Evolutionary conservation across 2,797 vertebrate species (phyloP), one percentile per base, ranked within the genome.

Genomic region (Prunella strophiata): DNA sequence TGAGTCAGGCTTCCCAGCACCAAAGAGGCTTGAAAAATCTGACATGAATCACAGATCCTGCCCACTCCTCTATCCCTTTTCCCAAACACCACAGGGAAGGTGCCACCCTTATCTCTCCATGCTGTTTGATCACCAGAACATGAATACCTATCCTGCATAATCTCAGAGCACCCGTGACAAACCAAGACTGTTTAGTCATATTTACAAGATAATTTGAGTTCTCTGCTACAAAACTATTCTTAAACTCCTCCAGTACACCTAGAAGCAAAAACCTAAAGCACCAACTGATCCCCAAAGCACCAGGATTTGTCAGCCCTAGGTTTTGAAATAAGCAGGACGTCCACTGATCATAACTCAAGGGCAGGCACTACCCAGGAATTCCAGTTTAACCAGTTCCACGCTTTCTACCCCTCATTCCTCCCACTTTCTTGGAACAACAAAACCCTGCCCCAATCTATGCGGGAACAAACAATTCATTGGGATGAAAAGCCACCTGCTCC

Each of bases 311-410:
- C 85, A 87, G 66, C 27, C 72, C 42, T 25, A 20, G 85, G 76
- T 88, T 94, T 78, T 72, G 58, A 81, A 88, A n/a, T 0, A 4
- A 88, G 80, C 70, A 88, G 61, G 55, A 91, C 75, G 57, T 76
- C 1, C 1, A 3, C 34, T 79, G 75, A 77, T 89, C 38, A 20
- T 32, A 75, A 74, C 58, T 65, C 83, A 79, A 87, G 85, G 88
- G 80, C 74, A 66, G 21, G 51, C n/a, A 25, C 11, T 32, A 91
- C 40, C 73, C 2, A 1, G 83, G 71, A 91, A 94, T 97, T 97
- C 95, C 86, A 92, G 95, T 93, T 71, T 67, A 86, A 91, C 95
- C 78, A 94, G 96, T 95, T 95, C 70, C 70, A 86, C 4, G 7
- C 57, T 76, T 74, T 76, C 71, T 77, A 66, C 30, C 62, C 54